Evolutionary conservation across 2,113 vertebrate species (phyloP), one percentile per base, ranked within the genome.

Genomic region (Hippolais icterina): DNA sequence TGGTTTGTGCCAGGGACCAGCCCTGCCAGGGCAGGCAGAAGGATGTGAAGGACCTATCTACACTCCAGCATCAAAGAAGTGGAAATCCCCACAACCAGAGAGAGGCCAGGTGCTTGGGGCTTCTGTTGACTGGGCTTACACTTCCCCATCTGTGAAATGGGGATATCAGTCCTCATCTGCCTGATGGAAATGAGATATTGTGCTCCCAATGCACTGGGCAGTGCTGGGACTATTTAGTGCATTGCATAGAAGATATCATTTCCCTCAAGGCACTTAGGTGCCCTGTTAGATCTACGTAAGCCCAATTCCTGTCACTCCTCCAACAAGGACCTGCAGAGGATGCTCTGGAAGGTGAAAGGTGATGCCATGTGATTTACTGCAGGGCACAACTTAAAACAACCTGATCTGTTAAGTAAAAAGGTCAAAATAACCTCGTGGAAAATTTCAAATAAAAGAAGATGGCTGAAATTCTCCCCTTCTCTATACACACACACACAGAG

Each of bases 401-500:
- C 23, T 49, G 12, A 63, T 17, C 57, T 89, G 31, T 16, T 83
- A 35, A 46, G 35, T 63, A 65, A 75, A 83, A 77, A 4, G 23
- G 57, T 56, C 27, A 68, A 54, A 81, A 37, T 15, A 90, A 75
- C 33, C 47, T 39, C 1, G 2, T 22, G 6, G 33, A 69, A 57
- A 80, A 41, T 12, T 56, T 63, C 44, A 75, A 42, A 41, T 50
- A 46, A 42, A 76, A 69, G 21, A 82, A 76, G n/a, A 54, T 2
- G 10, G 10, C 49, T 90, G 44, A 23, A 53, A 60, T 83, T 47
- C 69, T 87, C 29, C 60, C 33, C 24, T 46, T 56, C 47, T 9
- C 0, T 16, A n/a, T 0, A 41, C 7, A 31, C 21, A 83, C 46
- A 79, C 15, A 76, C 27, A 6, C 11, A 69, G 0, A 57, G 44